Percentiles rank a stretch among this genome's conserved stretches.
These are phyloP conservation scores for Diacarnus erythraeanus DNA, from an alignment of 37 sponge, comb jelly and placozoan genomes.

Conservation along the genomic window DNA sequence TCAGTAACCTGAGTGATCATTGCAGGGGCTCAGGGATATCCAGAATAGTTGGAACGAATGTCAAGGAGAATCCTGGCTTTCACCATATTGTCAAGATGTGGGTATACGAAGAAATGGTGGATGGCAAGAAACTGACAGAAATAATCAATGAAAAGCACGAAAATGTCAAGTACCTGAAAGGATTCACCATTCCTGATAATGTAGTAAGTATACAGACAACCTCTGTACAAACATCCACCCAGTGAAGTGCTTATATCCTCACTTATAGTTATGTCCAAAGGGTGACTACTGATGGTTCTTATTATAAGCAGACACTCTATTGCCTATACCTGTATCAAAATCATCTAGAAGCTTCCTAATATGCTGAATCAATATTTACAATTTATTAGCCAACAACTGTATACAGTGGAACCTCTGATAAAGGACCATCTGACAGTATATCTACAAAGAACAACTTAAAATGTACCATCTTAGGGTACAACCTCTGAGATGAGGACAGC, in stretches of 20 bases:
- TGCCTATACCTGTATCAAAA: too few relatives aligned
- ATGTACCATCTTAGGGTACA: too few relatives aligned
- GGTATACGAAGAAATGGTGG: slow-evolving; percentile 93
- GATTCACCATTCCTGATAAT: slow-evolving; percentile 86
- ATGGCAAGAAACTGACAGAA: slow-evolving; percentile 89
- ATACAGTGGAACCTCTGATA: too few relatives aligned
- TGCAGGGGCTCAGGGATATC: slow-evolving; percentile 93
- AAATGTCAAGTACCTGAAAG: slow-evolving; percentile 95
- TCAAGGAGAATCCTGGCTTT: slow-evolving; percentile 39
- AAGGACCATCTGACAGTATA: too few relatives aligned
- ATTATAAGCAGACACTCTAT: too few relatives aligned
- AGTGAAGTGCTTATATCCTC: neutral
- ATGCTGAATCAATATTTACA: too few relatives aligned
- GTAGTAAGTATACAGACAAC: slow-evolving; percentile 47
- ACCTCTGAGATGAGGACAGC: too few relatives aligned
- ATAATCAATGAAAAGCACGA: slow-evolving; percentile 93
- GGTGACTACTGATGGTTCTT: too few relatives aligned
- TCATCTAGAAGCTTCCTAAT: too few relatives aligned
- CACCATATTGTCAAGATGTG: slow-evolving; percentile 84
- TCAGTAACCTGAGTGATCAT: neutral
- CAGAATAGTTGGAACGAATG: slow-evolving; percentile 86
- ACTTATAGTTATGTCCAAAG: too few relatives aligned
- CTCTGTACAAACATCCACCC: neutral
- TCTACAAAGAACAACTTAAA: too few relatives aligned
- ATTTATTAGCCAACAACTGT: too few relatives aligned